Conservation (phyloP, 2,888 invertebrate species). For the Toxonevra muliebris region DNA sequence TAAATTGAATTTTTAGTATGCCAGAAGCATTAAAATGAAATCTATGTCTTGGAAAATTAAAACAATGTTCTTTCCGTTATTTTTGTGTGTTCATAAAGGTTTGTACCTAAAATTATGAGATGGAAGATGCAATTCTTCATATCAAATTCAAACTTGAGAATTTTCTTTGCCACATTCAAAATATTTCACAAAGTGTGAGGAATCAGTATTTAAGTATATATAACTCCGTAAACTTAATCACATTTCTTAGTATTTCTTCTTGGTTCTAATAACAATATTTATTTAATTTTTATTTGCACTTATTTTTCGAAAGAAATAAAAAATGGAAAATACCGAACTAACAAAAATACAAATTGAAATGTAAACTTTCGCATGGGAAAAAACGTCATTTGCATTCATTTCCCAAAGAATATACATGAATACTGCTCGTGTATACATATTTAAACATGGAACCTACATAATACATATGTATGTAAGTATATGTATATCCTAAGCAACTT, state of each 20-base stretch:
- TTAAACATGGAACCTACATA: too few relatives aligned
- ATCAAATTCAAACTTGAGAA: too few relatives aligned
- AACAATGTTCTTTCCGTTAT: too few relatives aligned
- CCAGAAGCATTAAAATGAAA: constrained; percentile 1
- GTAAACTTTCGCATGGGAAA: constrained; percentile 10
- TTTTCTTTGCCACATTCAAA: too few relatives aligned
- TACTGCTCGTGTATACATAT: too few relatives aligned
- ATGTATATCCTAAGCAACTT: constrained; percentile 19
- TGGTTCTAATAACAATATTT: constrained; percentile 13
- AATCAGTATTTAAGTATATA: background rate
- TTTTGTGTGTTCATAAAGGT: too few relatives aligned
- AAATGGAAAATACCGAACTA: background rate
- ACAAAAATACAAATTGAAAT: constrained; percentile 23
- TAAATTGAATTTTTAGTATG: constrained; percentile 27
- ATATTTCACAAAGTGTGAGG: too few relatives aligned
- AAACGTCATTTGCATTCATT: constrained; percentile 25
- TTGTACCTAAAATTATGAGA: too few relatives aligned
- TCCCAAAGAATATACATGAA: constrained; percentile 11
- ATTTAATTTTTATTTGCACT: constrained; percentile 15
- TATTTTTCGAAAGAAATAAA: background rate
- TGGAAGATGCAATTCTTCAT: too few relatives aligned
- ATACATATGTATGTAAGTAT: background rate
- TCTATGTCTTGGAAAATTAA: too few relatives aligned
- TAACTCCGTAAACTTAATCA: background rate
- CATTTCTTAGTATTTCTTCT: constrained; percentile 5